These are phyloP conservation scores for Drosophila robusta DNA, from an alignment of 2,888 invertebrate genomes.

Conservation along the genomic window DNA sequence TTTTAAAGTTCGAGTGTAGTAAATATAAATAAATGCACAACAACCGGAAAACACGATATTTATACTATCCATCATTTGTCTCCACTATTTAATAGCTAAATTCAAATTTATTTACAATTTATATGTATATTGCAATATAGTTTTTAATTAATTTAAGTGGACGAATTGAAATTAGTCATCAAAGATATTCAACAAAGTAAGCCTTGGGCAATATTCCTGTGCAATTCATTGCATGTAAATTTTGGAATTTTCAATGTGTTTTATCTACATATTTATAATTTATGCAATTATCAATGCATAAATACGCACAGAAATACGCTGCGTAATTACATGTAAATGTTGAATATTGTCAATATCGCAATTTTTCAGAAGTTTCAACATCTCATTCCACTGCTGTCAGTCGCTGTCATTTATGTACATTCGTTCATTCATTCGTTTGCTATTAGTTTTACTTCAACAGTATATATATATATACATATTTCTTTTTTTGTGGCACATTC, in stretches of 20 bases:
- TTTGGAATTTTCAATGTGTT: conserved; percentile 2
- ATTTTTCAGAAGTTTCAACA: conserved; percentile 14
- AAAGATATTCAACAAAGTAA: conserved; percentile 12
- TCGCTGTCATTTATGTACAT: conserved; percentile 43
- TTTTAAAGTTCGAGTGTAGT: neutral
- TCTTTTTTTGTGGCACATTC: conserved; percentile 1
- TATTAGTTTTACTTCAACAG: conserved; percentile 65
- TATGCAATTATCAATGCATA: conserved; percentile 54
- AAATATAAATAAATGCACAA: neutral
- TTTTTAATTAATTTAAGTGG: conserved; percentile 26
- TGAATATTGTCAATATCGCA: conserved; percentile 33
- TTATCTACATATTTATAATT: conserved; percentile 34
- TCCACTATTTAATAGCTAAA: neutral
- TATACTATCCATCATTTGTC: neutral
- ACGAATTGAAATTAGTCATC: conserved; percentile 11
- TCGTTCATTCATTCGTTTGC: conserved; percentile 42
- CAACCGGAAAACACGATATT: neutral
- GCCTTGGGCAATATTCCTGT: neutral
- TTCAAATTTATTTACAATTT: too few relatives aligned
- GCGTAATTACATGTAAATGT: conserved; percentile 54
- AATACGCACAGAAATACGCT: conserved; percentile 37
- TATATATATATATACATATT: conserved; percentile 6
- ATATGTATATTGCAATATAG: neutral
- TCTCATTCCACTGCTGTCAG: conserved; percentile 16
- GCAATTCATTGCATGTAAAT: conserved; percentile 14